These are phyloP conservation scores for Danionella cerebrum DNA, from an alignment of 2,113 vertebrate species.

Conservation along the genomic window DNA sequence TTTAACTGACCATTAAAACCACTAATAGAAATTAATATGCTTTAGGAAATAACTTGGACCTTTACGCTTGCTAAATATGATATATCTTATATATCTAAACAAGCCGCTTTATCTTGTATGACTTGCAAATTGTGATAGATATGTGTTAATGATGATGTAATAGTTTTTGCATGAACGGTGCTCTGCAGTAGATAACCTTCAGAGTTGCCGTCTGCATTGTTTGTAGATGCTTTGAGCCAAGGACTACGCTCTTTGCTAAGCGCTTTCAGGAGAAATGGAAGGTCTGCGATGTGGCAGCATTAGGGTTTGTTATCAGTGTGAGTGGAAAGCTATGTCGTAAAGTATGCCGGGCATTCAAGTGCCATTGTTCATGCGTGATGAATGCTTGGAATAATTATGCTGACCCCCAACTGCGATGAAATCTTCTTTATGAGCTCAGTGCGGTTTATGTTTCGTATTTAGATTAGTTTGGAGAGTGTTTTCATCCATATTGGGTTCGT, in stretches of 20 bases:
- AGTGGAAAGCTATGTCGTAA: not conserved
- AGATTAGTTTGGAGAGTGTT: not conserved
- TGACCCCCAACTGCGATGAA: not conserved
- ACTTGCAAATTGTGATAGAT: no score
- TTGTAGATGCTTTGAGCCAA: not conserved
- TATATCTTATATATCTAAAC: no score
- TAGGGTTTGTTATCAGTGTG: conserved; percentile 2
- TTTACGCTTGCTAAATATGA: no score
- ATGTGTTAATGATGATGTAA: no score
- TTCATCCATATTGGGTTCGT: not conserved
- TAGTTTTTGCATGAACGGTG: no score
- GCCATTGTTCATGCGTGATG: conserved; percentile 1
- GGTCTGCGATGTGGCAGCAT: not conserved
- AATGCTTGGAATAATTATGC: not conserved
- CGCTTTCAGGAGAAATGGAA: not conserved
- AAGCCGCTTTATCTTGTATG: no score
- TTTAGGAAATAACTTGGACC: no score
- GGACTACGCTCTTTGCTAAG: not conserved
- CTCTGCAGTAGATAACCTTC: not conserved
- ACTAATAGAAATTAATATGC: no score
- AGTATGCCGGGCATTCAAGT: conserved; percentile 11
- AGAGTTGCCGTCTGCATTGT: no score
- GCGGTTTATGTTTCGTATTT: not conserved
- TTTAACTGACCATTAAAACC: no score
- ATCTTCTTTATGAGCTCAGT: no score